Conservation (phyloP, 2,888 invertebrate species). For the Horisme vitalbata region DNA sequence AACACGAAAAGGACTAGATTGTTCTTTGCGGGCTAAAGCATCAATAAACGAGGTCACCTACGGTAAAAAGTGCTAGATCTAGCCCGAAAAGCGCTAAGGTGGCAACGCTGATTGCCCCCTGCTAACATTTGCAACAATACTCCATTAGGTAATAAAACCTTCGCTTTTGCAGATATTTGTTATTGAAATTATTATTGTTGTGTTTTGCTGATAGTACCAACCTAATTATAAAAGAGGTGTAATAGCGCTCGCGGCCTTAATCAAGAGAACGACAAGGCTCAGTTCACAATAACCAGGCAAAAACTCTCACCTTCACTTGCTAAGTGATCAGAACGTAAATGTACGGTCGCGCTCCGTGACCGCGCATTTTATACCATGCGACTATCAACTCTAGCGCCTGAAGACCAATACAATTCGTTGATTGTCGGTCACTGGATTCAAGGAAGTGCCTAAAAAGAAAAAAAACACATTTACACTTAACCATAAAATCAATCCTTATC, state of each 20-base stretch:
- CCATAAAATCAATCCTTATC: no score
- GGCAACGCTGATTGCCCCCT: no score
- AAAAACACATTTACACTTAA: not conserved
- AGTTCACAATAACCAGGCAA: constrained; percentile 34
- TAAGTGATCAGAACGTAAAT: constrained; percentile 46
- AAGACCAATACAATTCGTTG: constrained; percentile 11
- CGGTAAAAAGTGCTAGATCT: no score
- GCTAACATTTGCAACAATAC: no score
- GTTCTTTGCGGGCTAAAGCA: no score
- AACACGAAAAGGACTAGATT: no score
- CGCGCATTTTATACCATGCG: constrained; percentile 42
- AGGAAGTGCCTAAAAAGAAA: constrained; percentile 5
- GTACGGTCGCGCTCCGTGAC: constrained; percentile 36
- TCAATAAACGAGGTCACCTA: no score
- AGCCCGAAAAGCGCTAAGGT: no score
- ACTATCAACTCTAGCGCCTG: constrained; percentile 10
- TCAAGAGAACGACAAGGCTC: constrained; percentile 30
- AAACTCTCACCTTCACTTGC: constrained; percentile 50
- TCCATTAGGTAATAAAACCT: no score
- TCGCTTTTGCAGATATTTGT: no score
- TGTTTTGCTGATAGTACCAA: constrained; percentile 15
- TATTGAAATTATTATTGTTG: no score
- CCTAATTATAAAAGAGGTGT: constrained; percentile 18
- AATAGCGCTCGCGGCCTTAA: constrained; percentile 25
- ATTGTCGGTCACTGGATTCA: not conserved